These are phyloP conservation scores for Gymnoscopelus braueri DNA, from an alignment of 2,797 vertebrate species.

Conservation along the genomic window DNA sequence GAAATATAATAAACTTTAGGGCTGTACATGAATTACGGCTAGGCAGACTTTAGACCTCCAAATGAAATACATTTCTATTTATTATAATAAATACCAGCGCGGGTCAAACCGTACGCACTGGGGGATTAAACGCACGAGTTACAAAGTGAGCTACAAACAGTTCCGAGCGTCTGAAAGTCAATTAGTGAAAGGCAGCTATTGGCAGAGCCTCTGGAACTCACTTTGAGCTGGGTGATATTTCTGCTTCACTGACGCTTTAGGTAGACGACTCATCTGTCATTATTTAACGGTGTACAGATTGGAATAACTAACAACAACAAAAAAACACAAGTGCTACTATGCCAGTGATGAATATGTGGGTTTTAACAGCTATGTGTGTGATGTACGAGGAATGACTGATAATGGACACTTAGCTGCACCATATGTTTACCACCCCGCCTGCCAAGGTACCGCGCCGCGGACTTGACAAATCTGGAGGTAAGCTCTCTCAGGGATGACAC, in stretches of 20 bases:
- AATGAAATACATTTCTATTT: background rate
- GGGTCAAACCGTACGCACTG: too few species aligned
- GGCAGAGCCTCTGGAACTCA: constrained; percentile 62
- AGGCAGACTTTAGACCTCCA: background rate
- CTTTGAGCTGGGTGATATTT: constrained; percentile 64
- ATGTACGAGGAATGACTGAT: constrained; percentile 79
- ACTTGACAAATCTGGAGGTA: constrained; percentile 70
- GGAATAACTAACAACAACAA: constrained; percentile 2
- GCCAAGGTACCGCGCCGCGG: constrained; percentile 78
- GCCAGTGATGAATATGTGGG: constrained; percentile 77
- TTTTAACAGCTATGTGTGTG: constrained; percentile 75
- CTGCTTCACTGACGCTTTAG: constrained; percentile 72
- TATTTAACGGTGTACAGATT: constrained; percentile 55
- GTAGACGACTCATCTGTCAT: constrained; percentile 75
- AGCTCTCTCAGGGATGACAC: constrained; percentile 44
- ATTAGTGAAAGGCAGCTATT: constrained; percentile 76
- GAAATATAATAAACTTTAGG: too few species aligned
- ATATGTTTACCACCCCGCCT: constrained; percentile 76
- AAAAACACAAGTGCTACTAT: constrained; percentile 39
- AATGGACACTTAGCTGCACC: constrained; percentile 81
- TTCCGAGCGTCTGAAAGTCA: constrained; percentile 58
- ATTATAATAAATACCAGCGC: background rate
- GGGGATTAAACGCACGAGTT: too few species aligned
- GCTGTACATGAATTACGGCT: too few species aligned
- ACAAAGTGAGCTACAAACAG: too few species aligned